Evolutionary conservation across 2,888 invertebrate species (phyloP).

Genomic region (Thumatha senex): DNA sequence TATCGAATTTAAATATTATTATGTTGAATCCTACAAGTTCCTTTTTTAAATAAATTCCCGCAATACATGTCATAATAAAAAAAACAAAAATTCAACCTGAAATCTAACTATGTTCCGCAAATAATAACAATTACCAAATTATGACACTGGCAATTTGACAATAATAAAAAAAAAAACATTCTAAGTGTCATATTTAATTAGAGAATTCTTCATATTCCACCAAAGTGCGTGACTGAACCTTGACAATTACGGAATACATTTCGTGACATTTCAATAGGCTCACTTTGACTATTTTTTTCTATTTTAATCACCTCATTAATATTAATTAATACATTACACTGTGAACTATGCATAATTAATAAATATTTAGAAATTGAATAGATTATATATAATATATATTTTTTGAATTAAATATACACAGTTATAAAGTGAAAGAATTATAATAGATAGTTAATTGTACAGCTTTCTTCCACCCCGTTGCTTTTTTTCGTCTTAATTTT

Average conservation of each 20-base stretch:
- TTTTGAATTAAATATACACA: too few species aligned
- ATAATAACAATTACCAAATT: conserved; percentile 1
- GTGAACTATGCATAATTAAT: too few species aligned
- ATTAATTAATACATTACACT: too few species aligned
- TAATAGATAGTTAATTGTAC: too few species aligned
- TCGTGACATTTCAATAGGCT: conserved; percentile 19
- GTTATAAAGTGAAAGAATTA: too few species aligned
- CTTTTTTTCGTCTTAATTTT: too few species aligned
- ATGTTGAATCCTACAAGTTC: too few species aligned
- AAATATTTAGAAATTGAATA: too few species aligned
- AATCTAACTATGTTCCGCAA: neutral
- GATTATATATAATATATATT: too few species aligned
- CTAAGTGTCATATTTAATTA: conserved; percentile 19
- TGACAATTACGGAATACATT: conserved; percentile 12
- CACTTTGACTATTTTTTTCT: neutral
- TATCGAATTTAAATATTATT: too few species aligned
- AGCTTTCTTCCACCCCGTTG: too few species aligned
- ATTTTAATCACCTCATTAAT: neutral
- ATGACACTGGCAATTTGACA: conserved; percentile 9
- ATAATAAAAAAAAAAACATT: conserved; percentile 22
- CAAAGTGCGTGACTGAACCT: conserved; percentile 23
- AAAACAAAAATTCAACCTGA: neutral
- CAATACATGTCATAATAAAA: neutral
- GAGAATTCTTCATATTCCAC: conserved; percentile 23
- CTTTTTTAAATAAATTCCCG: too few species aligned